Conservation (phyloP, 2,888 invertebrate genomes). For the Oscheius sp. region DNA sequence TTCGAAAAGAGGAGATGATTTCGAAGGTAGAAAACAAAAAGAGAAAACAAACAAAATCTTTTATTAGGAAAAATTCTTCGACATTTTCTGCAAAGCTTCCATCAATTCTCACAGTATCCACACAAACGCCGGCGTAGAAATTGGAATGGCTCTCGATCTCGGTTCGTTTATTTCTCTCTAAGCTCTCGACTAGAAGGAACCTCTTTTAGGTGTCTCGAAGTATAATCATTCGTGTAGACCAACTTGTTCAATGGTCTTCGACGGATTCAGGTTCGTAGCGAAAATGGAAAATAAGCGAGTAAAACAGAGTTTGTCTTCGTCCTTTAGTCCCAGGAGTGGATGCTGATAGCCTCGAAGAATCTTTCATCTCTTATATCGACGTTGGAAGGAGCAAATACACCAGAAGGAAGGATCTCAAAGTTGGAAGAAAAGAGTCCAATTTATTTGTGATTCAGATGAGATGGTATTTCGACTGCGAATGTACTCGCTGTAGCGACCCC, state of each 20-base stretch:
- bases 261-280: slow-evolving; percentile 47
- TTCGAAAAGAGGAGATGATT: slow-evolving; percentile 57
- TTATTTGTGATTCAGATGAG: slow-evolving; percentile 19
- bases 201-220: slow-evolving; percentile 28
- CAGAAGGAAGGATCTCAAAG: slow-evolving; percentile 49
- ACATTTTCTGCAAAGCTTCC: slow-evolving; percentile 64
- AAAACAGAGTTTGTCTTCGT: slow-evolving; percentile 61
- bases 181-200: too few relatives aligned
- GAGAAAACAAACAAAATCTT: neutral
- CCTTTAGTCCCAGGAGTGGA: slow-evolving; percentile 58
- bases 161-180: too few relatives aligned
- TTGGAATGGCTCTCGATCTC: slow-evolving; percentile 68
- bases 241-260: slow-evolving; percentile 67
- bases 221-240: slow-evolving; percentile 69
- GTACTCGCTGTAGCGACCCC: slow-evolving; percentile 63
- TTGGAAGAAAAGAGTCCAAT: slow-evolving; percentile 1
- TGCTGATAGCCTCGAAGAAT: slow-evolving; percentile 39
- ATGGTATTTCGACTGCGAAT: slow-evolving; percentile 67
- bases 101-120: slow-evolving; percentile 69
- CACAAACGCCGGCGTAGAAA: slow-evolving; percentile 65
- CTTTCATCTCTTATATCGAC: slow-evolving; percentile 68
- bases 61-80: slow-evolving; percentile 51
- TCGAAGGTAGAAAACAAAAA: too few relatives aligned
- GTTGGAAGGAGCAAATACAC: slow-evolving; percentile 64
- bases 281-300: slow-evolving; percentile 19